Conservation (phyloP, 2,888 invertebrate species). For the Campoplex capitator region DNA sequence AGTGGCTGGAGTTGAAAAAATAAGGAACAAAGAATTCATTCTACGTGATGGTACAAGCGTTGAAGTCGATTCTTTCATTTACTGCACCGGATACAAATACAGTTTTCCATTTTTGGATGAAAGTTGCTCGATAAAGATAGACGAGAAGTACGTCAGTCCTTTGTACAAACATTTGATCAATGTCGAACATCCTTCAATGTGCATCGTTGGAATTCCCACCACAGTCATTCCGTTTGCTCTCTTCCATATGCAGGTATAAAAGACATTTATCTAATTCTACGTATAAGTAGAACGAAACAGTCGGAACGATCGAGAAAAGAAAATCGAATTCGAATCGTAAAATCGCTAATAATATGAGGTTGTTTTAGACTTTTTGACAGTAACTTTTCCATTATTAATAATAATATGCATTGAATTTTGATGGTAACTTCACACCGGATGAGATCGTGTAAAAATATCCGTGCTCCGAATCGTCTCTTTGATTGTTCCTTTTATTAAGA, state of each 20-base stretch:
- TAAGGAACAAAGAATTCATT: constrained; percentile 85
- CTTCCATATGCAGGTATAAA: constrained; percentile 89
- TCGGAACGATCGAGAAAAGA: neutral
- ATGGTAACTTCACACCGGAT: neutral
- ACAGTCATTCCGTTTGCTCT: constrained; percentile 89
- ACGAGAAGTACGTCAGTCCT: constrained; percentile 89
- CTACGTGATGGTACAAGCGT: constrained; percentile 88
- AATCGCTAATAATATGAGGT: neutral
- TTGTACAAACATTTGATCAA: constrained; percentile 92
- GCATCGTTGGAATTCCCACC: constrained; percentile 90
- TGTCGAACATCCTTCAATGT: constrained; percentile 90
- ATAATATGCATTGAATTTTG: neutral
- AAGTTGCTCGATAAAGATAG: constrained; percentile 87
- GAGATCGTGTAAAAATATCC: neutral
- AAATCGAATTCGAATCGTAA: neutral
- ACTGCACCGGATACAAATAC: constrained; percentile 92
- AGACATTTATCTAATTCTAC: constrained; percentile 17
- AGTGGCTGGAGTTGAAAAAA: constrained; percentile 86
- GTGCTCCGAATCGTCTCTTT: neutral
- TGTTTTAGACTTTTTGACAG: neutral
- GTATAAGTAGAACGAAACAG: neutral
- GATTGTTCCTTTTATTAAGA: neutral
- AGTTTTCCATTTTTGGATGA: constrained; percentile 89
- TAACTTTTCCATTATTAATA: neutral
- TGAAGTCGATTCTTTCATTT: constrained; percentile 88